phyloP scores from a whole-genome alignment of 2,797 vertebrate species.

The Acestrorhynchus altus region DNA sequence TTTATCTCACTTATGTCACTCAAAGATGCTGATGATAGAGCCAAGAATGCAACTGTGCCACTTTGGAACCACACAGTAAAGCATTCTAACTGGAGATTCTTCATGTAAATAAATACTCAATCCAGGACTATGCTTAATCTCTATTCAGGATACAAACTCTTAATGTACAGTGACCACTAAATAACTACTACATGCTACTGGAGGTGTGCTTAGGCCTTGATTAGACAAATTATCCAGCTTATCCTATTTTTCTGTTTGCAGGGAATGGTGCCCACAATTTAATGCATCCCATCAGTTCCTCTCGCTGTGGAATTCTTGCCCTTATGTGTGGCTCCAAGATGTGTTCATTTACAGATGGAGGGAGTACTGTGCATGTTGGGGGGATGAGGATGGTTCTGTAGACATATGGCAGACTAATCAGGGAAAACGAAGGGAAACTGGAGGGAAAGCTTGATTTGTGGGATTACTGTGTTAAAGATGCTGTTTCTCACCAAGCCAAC shows the following conservation, averaged over 20 bases:
- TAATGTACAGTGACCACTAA: conserved; percentile 13
- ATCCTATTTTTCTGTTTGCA: conserved; percentile 50
- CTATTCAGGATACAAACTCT: not conserved
- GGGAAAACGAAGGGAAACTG: conserved; percentile 40
- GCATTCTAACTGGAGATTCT: not conserved
- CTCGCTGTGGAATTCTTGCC: conserved; percentile 63
- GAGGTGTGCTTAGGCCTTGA: conserved; percentile 12
- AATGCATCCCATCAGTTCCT: conserved; percentile 63
- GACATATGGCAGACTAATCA: conserved; percentile 67
- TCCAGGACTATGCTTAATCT: not conserved
- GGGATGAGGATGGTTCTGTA: conserved; percentile 46
- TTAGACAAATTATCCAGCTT: conserved; percentile 27
- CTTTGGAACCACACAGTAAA: not conserved
- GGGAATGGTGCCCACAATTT: conserved; percentile 58
- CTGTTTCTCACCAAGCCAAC: conserved; percentile 49
- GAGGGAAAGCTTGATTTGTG: conserved; percentile 56
- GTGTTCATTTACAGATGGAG: conserved; percentile 62
- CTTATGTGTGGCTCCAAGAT: conserved; percentile 54
- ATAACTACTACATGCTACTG: conserved; percentile 16
- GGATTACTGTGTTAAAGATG: conserved; percentile 65
- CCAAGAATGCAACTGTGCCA: too few species aligned
- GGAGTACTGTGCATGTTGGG: conserved; percentile 64
- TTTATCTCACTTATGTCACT: too few species aligned
- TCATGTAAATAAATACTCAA: not conserved
- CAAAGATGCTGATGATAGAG: too few species aligned